Evolutionary conservation across 2,113 vertebrate genomes (phyloP), one percentile per base, ranked within the genome.

Genomic region (Leucopsar rothschildi): DNA sequence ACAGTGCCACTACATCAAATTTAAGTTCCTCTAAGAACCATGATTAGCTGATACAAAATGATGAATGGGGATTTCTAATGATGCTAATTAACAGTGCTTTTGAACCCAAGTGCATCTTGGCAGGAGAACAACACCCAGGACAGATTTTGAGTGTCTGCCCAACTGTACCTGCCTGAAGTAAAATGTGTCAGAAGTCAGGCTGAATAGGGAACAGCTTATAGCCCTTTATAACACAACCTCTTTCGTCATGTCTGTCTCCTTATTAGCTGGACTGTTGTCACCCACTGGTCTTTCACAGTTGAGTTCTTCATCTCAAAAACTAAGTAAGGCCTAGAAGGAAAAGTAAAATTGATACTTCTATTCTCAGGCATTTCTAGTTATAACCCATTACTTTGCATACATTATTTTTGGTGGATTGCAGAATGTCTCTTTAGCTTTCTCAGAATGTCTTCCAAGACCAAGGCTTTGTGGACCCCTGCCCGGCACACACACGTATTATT

Each of bases 401-500:
- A 61, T 93, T 88, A 71, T 64, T 96, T 93, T 88, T 94, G 90
- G 78, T 91, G 80, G 85, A 72, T 92, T 95, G 77, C 9, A 11
- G 60, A 75, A 52, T 92, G 60, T 53, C 53, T 93, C 60, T 93
- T 71, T 57, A 81, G 69, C 65, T 94, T 92, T 93, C 86, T 92
- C 56, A 78, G 86, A 92, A 90, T 42, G 53, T 81, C 72, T 94
- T 94, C 90, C 80, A 90, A 88, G 93, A 96, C 81, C 33, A 75
- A 90, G 79, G 49, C 44, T 92, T 85, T 93, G 59, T 88, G 92
- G 95, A 75, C 49, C 90, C 64, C 83, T 93, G 90, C 92, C 93
- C 94, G 77, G 72, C n/a, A 33, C 47, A 64, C 39, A 73, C 75
- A 92, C 11, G 0, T 71, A 44, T 59, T 68, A 88, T 90, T 92